Evolutionary conservation across 2,888 invertebrate genomes (phyloP), one percentile per base, ranked within the genome.

Genomic region (Drosophila nigricruria): DNA sequence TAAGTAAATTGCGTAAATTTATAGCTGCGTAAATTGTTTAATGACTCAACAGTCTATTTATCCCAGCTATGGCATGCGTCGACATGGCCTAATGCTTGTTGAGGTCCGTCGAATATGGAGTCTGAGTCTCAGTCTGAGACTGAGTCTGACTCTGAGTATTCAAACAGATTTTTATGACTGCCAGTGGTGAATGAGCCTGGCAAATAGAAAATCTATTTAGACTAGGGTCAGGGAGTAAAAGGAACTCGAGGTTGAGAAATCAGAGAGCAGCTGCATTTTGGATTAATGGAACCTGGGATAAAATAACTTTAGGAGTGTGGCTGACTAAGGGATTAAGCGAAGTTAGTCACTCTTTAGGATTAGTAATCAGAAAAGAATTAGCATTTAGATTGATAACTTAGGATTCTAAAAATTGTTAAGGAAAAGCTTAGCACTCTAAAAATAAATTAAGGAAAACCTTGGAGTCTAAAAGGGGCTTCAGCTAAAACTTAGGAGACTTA

Each of bases 1-100:
- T 91, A 91, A 91, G 89, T 89, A 90, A 91, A 91, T 91, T 91
- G 90, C 86, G 90, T 85, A 90, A 86, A 91, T 91, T 91, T 91
- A 91, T 90, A 81, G 81, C 80, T 81, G 82, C 79, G 86, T 87
- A 88, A 87, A 87, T 87, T 88, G 87, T 87, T 87, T 87, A 87
- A 87, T 87, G 88, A 88, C 87, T 87, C 79, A 82, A 86, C 88
- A 82, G 83, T 86, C 83, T 86, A 86, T 86, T 86, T 86, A 86
- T 73, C 78, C 73, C 59, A 79, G 12, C 69, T 70, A 56, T 53
- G 73, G 67, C 79, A 76, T 77, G 82, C 82, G 66, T 45, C 58
- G 81, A 88, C 86, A 82, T 86, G 79, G 71, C 64, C 79, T 77
- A 84, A 84, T 84, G 77, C 72, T 16, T 68, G 66, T 79, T 67